Base-by-base conservation (phyloP, 2,888 invertebrate genomes). In the Polydrusus pterygomalis region DNA sequence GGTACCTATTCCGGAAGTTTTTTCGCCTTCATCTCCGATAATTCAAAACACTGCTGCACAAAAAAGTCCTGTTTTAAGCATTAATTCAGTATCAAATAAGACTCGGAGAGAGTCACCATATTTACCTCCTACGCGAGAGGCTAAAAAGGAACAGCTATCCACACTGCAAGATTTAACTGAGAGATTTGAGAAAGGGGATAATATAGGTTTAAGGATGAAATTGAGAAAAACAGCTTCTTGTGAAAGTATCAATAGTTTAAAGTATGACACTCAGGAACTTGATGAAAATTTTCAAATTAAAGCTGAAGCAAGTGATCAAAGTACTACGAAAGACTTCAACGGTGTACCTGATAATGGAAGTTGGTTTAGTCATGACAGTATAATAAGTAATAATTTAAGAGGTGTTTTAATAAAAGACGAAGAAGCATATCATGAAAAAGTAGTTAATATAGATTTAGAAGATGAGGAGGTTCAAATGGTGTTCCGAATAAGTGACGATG, bases 381-480 rank as follows among this genome's bases (percentile, higher is more conserved):
- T 3, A n/a, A 9, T 30, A n/a, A n/a, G 7, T 13, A n/a, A 25
- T 25, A 11, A 20, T 25, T 25, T 25, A 10, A 18, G 38, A 18
- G 15, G 56, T 34, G 34, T 15, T 8, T 56, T 6, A 34, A 13
- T 56, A 25, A 34, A 34, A 51, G 11, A 51, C 9, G 51, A 20
- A 34, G 58, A 17, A 17, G 1, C 10, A 51, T 0, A 7, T 18
- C 2, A 15, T 15, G 65, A 65, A 34, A 65, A 65, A 20, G 49
- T 65, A 9, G 65, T 65, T 49, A 65, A 65, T 17, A 9, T 65
- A 13, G 38, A 49, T 51, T 47, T 65, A n/a, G 51, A 65, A 34
- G 65, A 65, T 11, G 15, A 49, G 17, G 65, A 65, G n/a, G 38
- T 65, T 34, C 49, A 49, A 49, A 65, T 65, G 65, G 30, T 65